These are phyloP conservation scores for Cydia strobilella DNA, from an alignment of 1,140 invertebrate species.

Conservation along the genomic window DNA sequence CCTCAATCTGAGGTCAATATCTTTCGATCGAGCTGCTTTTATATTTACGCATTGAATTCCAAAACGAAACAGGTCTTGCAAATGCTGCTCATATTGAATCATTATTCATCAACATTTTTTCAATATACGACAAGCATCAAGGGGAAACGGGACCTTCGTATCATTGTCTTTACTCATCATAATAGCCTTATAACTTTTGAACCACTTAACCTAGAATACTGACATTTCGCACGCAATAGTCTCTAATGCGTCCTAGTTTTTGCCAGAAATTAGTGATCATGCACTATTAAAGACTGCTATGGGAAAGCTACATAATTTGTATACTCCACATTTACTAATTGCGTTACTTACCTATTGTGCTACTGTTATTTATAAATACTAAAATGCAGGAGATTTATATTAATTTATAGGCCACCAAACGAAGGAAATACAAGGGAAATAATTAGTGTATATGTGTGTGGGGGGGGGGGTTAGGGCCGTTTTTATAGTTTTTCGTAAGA, in stretches of 20 bases:
- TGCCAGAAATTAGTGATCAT: conserved; percentile 8
- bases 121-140: not conserved
- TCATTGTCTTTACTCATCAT: conserved; percentile 25
- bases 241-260: conserved; percentile 25
- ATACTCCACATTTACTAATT: not conserved
- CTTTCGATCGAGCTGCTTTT: conserved; percentile 58
- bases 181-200: conserved; percentile 32
- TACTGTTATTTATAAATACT: no score
- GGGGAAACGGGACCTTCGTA: conserved; percentile 9
- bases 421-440: no score
- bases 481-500: no score
- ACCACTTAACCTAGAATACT: conserved; percentile 31
- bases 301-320: not conserved
- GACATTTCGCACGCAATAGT: conserved; percentile 29
- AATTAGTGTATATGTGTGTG: no score
- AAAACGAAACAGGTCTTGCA: conserved; percentile 61
- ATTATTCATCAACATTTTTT: conserved; percentile 40
- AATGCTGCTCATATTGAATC: conserved; percentile 52
- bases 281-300: conserved; percentile 1
- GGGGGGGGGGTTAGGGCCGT: no score
- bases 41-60: conserved; percentile 60
- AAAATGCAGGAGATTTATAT: no score
- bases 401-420: no score
- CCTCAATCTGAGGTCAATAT: conserved; percentile 70
- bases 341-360: not conserved